These are phyloP conservation scores for Pseudochaenichthys georgianus DNA, from an alignment of 2,797 vertebrate genomes.

Conservation along the genomic window DNA sequence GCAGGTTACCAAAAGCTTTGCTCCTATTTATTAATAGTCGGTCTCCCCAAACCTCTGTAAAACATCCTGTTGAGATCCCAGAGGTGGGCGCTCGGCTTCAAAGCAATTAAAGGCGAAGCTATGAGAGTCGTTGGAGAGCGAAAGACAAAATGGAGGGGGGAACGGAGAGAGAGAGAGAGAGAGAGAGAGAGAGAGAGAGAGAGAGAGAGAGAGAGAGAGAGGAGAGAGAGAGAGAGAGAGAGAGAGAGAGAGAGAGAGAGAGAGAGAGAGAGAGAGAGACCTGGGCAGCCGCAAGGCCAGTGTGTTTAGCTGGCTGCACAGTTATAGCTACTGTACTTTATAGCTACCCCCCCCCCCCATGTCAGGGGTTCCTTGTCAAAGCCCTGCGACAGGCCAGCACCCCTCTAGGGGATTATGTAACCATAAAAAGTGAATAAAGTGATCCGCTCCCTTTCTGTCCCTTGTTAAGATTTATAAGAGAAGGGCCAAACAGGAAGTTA, in stretches of 20 bases:
- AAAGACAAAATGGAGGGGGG: slow-evolving; percentile 39
- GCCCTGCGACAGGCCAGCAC: slow-evolving; percentile 27
- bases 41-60: slow-evolving; percentile 80
- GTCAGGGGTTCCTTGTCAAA: slow-evolving; percentile 57
- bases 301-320: slow-evolving; percentile 35
- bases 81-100: slow-evolving; percentile 76
- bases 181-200: slow-evolving; percentile 16
- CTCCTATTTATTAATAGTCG: slow-evolving; percentile 80
- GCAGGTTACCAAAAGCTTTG: slow-evolving; percentile 14
- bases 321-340: slow-evolving; percentile 43
- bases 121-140: slow-evolving; percentile 47
- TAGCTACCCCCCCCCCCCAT: too few species aligned
- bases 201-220: slow-evolving; percentile 9
- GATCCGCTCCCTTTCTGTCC: slow-evolving; percentile 23
- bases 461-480: slow-evolving; percentile 14
- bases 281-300: slow-evolving; percentile 33
- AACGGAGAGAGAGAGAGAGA: too few species aligned
- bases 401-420: slow-evolving; percentile 49
- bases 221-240: slow-evolving; percentile 10
- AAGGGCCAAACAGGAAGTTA: not conserved
- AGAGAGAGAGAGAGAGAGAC: slow-evolving; percentile 7
- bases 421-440: slow-evolving; percentile 16
- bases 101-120: slow-evolving; percentile 81
- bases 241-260: slow-evolving; percentile 11
- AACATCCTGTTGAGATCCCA: slow-evolving; percentile 80